These are phyloP conservation scores for Uloborus diversus DNA, from an alignment of 1,140 invertebrate genomes.

Conservation along the genomic window DNA sequence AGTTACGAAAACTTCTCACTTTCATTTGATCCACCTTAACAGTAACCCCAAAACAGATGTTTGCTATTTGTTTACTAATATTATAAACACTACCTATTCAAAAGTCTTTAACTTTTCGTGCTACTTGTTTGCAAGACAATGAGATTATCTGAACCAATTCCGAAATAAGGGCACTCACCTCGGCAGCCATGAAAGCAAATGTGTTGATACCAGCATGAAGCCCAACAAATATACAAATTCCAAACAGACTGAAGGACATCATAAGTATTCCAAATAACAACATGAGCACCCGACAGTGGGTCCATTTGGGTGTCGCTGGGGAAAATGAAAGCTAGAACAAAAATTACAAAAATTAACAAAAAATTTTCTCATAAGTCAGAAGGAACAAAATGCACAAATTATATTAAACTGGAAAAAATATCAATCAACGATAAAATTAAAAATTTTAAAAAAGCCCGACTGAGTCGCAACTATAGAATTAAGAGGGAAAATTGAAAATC, in stretches of 20 bases:
- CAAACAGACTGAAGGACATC: constrained; percentile 74
- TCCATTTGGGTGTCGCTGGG: constrained; percentile 77
- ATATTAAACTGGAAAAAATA: background rate
- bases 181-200: constrained; percentile 86
- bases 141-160: background rate
- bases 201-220: constrained; percentile 78
- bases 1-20: too few species aligned
- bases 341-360: background rate
- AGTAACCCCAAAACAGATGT: too few species aligned
- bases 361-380: too few species aligned
- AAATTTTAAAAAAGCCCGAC: too few species aligned
- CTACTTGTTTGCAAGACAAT: background rate
- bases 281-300: constrained; percentile 74
- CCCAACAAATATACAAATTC: constrained; percentile 75
- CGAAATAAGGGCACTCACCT: constrained; percentile 62
- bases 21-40: too few species aligned
- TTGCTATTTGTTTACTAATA: too few species aligned
- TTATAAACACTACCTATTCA: too few species aligned
- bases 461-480: too few species aligned
- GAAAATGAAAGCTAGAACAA: constrained; percentile 80
- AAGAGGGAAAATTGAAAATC: too few species aligned
- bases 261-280: constrained; percentile 71
- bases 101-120: too few species aligned
- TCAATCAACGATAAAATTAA: too few species aligned
- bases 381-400: background rate